phyloP scores from a whole-genome alignment of 2,797 vertebrate genomes.

The Pelodytes ibericus region DNA sequence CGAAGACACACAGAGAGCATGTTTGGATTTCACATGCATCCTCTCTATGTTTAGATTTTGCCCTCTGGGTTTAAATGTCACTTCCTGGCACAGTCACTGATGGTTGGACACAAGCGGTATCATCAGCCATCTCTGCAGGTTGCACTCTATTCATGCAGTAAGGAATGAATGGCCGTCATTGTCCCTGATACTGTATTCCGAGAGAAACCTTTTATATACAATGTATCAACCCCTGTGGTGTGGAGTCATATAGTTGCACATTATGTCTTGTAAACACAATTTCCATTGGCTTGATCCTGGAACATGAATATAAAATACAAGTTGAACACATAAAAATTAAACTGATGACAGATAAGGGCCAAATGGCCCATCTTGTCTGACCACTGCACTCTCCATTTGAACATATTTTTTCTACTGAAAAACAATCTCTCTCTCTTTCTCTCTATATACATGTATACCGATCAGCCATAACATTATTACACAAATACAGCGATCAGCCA shows the following conservation, averaged over 20 bases:
- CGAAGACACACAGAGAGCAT: neutral
- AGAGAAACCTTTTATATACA: slow-evolving; percentile 7
- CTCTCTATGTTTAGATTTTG: neutral
- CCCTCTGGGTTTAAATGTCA: slow-evolving; percentile 33
- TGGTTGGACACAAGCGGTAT: slow-evolving; percentile 14
- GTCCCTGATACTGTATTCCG: slow-evolving; percentile 17
- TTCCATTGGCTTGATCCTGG: neutral
- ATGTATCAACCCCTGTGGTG: neutral
- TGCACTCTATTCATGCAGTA: neutral
- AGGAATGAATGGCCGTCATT: slow-evolving; percentile 13
- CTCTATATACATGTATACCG: too few relatives aligned
- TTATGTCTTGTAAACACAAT: neutral
- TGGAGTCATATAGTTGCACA: slow-evolving; percentile 7
- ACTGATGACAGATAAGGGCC: too few relatives aligned
- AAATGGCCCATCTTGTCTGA: too few relatives aligned
- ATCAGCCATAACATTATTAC: too few relatives aligned
- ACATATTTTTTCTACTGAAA: too few relatives aligned
- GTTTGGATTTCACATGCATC: slow-evolving; percentile 12
- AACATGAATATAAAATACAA: slow-evolving; percentile 21
- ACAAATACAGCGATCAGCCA: too few relatives aligned
- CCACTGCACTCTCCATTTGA: too few relatives aligned
- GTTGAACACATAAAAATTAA: neutral
- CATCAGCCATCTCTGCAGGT: neutral
- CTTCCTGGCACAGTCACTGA: neutral
- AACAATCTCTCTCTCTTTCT: too few relatives aligned